Base-by-base conservation (phyloP, 2,797 vertebrate genomes). In the Echeneis naucrates region DNA sequence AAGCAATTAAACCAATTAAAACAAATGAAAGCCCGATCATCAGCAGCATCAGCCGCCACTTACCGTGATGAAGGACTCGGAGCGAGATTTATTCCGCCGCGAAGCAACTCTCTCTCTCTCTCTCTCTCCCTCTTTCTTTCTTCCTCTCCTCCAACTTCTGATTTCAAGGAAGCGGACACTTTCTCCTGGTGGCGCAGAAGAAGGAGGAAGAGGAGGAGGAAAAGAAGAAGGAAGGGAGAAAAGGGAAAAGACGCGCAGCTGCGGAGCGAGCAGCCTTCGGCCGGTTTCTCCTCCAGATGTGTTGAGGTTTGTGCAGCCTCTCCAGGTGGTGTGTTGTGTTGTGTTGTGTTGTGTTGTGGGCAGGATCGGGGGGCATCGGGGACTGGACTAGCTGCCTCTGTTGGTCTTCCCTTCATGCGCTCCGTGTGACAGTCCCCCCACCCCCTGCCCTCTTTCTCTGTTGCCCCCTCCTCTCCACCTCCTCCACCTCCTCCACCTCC, bases 361-460 rank as follows among this genome's bases (percentile, higher is more conserved):
- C 57, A 54, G 66, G 75, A 78, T 63, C 81, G 33, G 83, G 75
- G 81, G n/a, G n/a, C 68, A 61, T 75, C 78, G 66, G 81, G 75
- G 78, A 80, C 57, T 54, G 87, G 77, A 81, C 80, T 72, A 70
- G 67, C 78, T 81, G 77, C 68, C 69, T 88, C 82, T 88, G 82
- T 51, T 79, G 83, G 80, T 87, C 80, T 87, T 67, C 79, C 63
- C 74, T 78, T 74, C 70, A 50, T 68, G 84, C 81, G 78, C 86
- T 82, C 77, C 47, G 51, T 68, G 85, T 84, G 84, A 86, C 81
- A 85, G 30, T 1, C 78, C 11, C 70, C 72, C 63, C 62, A 44
- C 47, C 37, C 44, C 70, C 23, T 38, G 37, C 64, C 67, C 53
- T 52, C 66, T 11, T 27, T n/a, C 45, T 23, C 45, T 5, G 4